phyloP scores from a whole-genome alignment of 1,140 invertebrate species.

The Sminthurides bifidus region DNA sequence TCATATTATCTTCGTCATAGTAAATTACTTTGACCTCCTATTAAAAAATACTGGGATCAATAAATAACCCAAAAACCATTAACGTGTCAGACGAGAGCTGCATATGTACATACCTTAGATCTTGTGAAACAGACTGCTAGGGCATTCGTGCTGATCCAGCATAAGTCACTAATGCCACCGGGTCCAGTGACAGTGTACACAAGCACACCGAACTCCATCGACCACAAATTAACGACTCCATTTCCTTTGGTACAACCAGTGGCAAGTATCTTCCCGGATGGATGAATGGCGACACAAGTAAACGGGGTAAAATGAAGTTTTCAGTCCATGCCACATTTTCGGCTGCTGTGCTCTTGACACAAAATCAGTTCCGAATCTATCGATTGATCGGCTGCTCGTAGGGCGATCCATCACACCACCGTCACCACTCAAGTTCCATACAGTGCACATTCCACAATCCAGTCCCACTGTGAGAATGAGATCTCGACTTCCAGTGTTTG shows the following conservation, averaged over 20 bases:
- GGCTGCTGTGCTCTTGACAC: too few species aligned
- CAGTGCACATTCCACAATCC: too few species aligned
- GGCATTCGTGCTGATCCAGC: conserved; percentile 42
- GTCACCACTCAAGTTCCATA: too few species aligned
- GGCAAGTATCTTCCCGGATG: conserved; percentile 43
- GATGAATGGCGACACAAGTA: conserved; percentile 42
- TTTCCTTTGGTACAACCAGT: conserved; percentile 39
- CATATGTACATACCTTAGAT: conserved; percentile 38
- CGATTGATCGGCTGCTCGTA: too few species aligned
- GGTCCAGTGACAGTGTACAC: conserved; percentile 46
- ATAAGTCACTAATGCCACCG: conserved; percentile 42
- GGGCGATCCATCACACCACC: too few species aligned
- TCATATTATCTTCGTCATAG: conserved; percentile 38
- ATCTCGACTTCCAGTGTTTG: conserved; percentile 35
- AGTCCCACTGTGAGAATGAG: conserved; percentile 41
- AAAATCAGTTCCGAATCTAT: too few species aligned
- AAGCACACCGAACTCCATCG: conserved; percentile 46
- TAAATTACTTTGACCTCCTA: conserved; percentile 40
- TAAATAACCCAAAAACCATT: background rate
- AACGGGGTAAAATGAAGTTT: conserved; percentile 40
- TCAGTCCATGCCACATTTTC: background rate
- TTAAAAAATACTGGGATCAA: background rate
- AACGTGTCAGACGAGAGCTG: background rate
- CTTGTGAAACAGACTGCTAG: conserved; percentile 44
- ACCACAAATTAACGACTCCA: conserved; percentile 53